phyloP scores from a whole-genome alignment of 2,888 invertebrate species.

The Platycnemis pennipes region DNA sequence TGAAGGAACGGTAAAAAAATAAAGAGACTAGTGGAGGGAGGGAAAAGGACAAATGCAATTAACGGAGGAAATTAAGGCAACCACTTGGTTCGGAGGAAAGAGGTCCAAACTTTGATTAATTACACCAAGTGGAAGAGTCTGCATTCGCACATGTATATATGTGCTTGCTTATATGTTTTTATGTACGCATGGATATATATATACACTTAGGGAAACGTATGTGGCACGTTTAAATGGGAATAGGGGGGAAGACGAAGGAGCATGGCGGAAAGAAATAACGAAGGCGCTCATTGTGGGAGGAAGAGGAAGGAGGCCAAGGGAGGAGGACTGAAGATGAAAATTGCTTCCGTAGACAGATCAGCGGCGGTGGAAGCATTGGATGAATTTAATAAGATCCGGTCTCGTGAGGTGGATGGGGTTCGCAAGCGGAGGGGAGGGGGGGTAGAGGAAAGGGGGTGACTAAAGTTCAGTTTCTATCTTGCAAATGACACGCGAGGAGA shows the following conservation, averaged over 20 bases:
- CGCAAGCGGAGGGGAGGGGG: background rate
- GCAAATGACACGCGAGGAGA: slow-evolving; percentile 29
- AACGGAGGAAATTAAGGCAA: background rate
- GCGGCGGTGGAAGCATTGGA: background rate
- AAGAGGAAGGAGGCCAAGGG: background rate
- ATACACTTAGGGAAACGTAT: background rate
- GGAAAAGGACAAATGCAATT: background rate
- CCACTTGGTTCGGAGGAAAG: background rate
- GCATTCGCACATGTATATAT: background rate
- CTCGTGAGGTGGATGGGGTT: no score
- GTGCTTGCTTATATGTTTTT: no score
- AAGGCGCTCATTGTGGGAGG: background rate
- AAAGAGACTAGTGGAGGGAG: background rate
- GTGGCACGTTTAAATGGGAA: background rate
- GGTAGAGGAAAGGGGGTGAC: background rate
- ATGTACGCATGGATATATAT: background rate
- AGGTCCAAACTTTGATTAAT: slow-evolving; percentile 12
- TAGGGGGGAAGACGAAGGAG: background rate
- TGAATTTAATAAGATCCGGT: slow-evolving; percentile 11
- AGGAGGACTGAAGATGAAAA: background rate
- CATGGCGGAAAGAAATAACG: background rate
- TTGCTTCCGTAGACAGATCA: background rate
- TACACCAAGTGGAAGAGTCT: background rate
- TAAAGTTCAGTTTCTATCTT: slow-evolving; percentile 15
- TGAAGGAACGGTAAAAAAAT: background rate